These are phyloP conservation scores for Melangyna quadrimaculata DNA, from an alignment of 2,888 invertebrate species.

Conservation along the genomic window DNA sequence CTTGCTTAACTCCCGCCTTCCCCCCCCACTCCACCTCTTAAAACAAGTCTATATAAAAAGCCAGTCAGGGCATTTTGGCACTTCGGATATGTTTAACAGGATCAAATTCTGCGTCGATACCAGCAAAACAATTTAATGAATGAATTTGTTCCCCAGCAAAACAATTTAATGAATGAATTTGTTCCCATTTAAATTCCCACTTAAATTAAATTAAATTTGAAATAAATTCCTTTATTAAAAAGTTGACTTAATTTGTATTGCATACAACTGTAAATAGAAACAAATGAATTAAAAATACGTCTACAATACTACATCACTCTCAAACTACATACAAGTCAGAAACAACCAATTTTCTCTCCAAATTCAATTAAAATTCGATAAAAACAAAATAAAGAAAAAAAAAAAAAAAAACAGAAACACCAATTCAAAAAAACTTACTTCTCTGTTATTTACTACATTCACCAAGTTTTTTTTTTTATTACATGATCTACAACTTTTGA, in stretches of 20 bases:
- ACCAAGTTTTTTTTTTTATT: constrained; percentile 29
- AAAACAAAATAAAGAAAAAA: constrained; percentile 24
- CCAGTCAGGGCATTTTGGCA: no score
- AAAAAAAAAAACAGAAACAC: not conserved
- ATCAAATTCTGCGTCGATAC: no score
- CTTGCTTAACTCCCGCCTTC: no score
- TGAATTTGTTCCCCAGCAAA: no score
- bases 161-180: no score
- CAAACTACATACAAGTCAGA: not conserved
- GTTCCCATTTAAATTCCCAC: no score
- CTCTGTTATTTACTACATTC: constrained; percentile 21
- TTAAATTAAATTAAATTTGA: no score
- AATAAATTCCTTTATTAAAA: constrained; percentile 13
- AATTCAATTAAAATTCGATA: constrained; percentile 38
- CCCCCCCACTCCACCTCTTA: no score
- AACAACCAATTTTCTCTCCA: not conserved
- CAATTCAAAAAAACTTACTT: constrained; percentile 20
- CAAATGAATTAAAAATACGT: not conserved
- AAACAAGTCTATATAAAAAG: no score
- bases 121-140: no score
- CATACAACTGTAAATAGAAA: not conserved
- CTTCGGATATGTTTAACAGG: no score
- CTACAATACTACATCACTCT: not conserved
- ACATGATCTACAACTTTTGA: constrained; percentile 29
- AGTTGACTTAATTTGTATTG: not conserved